Conservation (phyloP, 1,140 invertebrate genomes). For the Drosophila pectinifera region DNA sequence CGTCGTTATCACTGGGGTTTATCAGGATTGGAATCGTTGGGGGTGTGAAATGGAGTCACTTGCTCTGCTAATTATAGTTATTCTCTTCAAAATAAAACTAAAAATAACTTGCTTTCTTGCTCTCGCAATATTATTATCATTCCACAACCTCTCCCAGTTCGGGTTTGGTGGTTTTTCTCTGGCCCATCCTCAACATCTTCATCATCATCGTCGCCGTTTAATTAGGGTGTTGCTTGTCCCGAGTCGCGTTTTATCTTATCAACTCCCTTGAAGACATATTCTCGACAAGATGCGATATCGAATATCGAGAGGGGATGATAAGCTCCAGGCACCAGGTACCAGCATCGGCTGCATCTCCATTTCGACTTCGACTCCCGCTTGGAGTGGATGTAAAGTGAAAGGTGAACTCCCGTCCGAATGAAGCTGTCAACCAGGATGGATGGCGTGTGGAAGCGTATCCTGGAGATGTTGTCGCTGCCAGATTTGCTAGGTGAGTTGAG, state of each 20-base stretch:
- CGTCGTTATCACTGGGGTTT: neutral
- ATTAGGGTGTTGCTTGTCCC: slow-evolving; percentile 56
- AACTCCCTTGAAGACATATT: slow-evolving; percentile 39
- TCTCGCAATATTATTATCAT: slow-evolving; percentile 9
- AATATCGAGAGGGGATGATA: neutral
- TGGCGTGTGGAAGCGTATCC: slow-evolving; percentile 54
- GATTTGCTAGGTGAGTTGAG: slow-evolving; percentile 59
- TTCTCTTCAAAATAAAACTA: neutral
- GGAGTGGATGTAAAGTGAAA: slow-evolving; percentile 41
- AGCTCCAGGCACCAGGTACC: neutral
- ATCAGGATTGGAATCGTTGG: neutral
- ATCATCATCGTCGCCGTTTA: slow-evolving; percentile 39
- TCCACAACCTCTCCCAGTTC: neutral
- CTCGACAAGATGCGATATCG: slow-evolving; percentile 58
- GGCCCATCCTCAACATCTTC: slow-evolving; percentile 24
- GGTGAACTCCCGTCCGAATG: slow-evolving; percentile 28
- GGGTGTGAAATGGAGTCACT: neutral
- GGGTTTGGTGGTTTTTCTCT: neutral
- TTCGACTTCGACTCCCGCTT: slow-evolving; percentile 31
- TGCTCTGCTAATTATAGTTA: slow-evolving; percentile 12
- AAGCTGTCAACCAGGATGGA: slow-evolving; percentile 32
- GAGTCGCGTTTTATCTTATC: slow-evolving; percentile 49
- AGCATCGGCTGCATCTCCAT: slow-evolving; percentile 36
- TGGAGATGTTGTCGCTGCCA: slow-evolving; percentile 50
- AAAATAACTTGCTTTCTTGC: slow-evolving; percentile 1